Conservation (phyloP, 2,797 vertebrate genomes). For the Parotocinclus haroldoi region DNA sequence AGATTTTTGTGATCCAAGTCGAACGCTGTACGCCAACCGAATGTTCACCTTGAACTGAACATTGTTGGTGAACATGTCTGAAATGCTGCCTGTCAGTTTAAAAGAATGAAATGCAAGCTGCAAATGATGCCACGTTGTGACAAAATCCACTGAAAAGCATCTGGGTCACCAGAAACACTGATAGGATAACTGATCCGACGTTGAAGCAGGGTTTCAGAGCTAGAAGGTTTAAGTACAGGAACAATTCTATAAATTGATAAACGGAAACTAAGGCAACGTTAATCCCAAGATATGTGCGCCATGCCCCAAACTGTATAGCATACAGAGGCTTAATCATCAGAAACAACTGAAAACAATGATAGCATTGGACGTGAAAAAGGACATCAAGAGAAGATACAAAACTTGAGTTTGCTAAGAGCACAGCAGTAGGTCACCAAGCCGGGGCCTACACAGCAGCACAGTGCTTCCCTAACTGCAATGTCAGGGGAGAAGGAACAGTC, state of each 20-base stretch:
- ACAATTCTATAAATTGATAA: conserved; percentile 50
- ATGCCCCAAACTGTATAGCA: conserved; percentile 57
- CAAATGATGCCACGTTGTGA: conserved; percentile 4
- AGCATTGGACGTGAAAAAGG: conserved; percentile 42
- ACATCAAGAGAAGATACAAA: conserved; percentile 64
- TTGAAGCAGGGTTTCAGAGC: too few species aligned
- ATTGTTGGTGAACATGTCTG: background rate
- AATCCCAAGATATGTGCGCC: conserved; percentile 61
- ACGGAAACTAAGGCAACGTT: conserved; percentile 63
- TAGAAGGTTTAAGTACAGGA: too few species aligned
- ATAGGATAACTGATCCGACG: background rate
- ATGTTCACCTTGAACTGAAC: background rate
- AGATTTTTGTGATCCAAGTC: conserved; percentile 14
- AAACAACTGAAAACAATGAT: conserved; percentile 59
- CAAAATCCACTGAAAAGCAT: conserved; percentile 2
- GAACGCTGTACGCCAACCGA: background rate
- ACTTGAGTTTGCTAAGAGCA: conserved; percentile 59
- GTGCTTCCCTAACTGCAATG: conserved; percentile 57
- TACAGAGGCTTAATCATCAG: conserved; percentile 56
- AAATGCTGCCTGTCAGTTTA: conserved; percentile 33
- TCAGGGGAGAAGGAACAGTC: conserved; percentile 63
- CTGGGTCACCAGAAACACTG: conserved; percentile 26
- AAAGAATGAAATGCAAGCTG: conserved; percentile 11
- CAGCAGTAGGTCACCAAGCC: conserved; percentile 66
- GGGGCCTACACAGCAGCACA: conserved; percentile 75